Evolutionary conservation across 2,113 vertebrate genomes (phyloP).

Genomic region (Motacilla alba): DNA sequence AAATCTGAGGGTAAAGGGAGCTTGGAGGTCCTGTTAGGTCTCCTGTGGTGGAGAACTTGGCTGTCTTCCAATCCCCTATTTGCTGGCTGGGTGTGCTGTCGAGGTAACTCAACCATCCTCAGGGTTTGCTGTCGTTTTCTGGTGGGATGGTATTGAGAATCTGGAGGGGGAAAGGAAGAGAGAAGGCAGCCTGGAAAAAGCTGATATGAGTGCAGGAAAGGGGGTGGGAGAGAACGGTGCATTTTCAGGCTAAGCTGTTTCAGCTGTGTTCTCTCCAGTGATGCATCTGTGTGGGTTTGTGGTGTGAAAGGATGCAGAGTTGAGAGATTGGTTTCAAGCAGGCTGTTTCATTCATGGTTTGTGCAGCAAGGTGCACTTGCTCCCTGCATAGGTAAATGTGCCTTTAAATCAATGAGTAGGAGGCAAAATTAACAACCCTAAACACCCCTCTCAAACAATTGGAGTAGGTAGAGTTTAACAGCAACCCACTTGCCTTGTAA

Average conservation of each 20-base stretch:
- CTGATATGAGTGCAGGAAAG: accelerated
- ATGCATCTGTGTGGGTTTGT: background rate
- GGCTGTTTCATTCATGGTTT: background rate
- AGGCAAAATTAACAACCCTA: background rate
- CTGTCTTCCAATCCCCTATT: background rate
- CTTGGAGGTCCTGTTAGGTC: background rate
- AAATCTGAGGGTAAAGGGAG: background rate
- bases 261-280: background rate
- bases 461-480: background rate
- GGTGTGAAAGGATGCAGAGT: background rate
- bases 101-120: background rate
- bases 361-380: background rate
- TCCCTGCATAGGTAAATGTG: background rate
- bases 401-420: background rate
- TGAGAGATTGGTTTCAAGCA: background rate
- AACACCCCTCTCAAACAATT: background rate
- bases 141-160: background rate
- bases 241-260: background rate
- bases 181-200: background rate
- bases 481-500: background rate
- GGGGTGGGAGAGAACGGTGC: background rate
- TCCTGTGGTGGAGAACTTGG: background rate
- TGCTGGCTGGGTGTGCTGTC: background rate
- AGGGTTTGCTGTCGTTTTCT: background rate
- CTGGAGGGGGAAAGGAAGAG: background rate